Evolutionary conservation across 2,113 vertebrate genomes (phyloP).

Genomic region (Zosterops japonicus): DNA sequence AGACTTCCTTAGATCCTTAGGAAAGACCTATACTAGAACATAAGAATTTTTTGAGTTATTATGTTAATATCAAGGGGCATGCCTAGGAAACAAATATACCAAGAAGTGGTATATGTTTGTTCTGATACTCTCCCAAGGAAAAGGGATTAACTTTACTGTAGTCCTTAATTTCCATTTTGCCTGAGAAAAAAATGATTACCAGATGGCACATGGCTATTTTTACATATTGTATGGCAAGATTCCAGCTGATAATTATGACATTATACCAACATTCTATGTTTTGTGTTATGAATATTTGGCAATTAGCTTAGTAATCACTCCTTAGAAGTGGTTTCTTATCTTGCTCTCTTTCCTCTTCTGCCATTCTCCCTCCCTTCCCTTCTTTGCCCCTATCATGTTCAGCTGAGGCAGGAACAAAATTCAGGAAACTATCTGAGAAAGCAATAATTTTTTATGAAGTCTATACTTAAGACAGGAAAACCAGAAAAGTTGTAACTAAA

Average conservation of each 20-base stretch:
- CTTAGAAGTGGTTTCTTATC: background rate
- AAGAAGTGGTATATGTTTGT: slow-evolving; percentile 45
- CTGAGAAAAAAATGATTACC: slow-evolving; percentile 64
- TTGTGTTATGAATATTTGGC: slow-evolving; percentile 63
- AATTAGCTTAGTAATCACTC: slow-evolving; percentile 1
- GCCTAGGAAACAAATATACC: slow-evolving; percentile 17
- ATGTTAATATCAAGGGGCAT: background rate
- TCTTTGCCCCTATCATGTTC: slow-evolving; percentile 33
- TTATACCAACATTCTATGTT: slow-evolving; percentile 64
- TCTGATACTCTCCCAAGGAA: slow-evolving; percentile 32
- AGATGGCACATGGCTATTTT: slow-evolving; percentile 76
- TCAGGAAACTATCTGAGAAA: background rate
- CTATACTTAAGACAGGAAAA: background rate
- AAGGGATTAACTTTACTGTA: slow-evolving; percentile 59
- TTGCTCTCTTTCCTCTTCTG: background rate
- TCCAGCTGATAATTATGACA: slow-evolving; percentile 76
- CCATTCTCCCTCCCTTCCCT: background rate
- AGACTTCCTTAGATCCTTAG: background rate
- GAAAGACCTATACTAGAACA: background rate
- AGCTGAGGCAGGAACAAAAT: background rate
- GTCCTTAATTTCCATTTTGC: slow-evolving; percentile 67
- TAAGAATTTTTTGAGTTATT: background rate
- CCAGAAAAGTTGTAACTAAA: background rate
- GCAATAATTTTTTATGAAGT: background rate
- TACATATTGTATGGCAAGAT: slow-evolving; percentile 67